A percentile compares a stretch with the other conserved stretches of the same genome.
phyloP scores from a whole-genome alignment of 2,113 vertebrate species.

The Phylloscopus trochiloides region DNA sequence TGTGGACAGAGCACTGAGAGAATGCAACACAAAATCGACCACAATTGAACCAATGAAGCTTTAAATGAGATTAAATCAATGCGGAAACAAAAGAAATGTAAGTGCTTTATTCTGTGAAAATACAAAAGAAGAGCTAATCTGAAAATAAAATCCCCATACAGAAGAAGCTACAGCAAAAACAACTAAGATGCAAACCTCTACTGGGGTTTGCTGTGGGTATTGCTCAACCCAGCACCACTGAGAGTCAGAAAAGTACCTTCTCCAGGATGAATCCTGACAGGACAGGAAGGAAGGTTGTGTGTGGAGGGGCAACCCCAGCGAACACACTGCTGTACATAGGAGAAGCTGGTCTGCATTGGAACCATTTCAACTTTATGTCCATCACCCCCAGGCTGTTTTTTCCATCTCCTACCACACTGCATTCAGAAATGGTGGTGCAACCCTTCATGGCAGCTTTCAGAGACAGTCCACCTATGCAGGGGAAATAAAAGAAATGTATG shows the following conservation, averaged over 20 bases:
- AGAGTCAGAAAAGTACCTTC: slow-evolving; percentile 18
- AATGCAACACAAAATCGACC: neutral
- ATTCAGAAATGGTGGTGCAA: slow-evolving; percentile 41
- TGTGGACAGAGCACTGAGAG: neutral
- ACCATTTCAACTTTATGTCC: slow-evolving; percentile 6
- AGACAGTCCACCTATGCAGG: neutral
- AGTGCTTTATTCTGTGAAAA: slow-evolving; percentile 22
- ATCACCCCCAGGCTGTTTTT: neutral
- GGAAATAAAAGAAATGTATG: neutral
- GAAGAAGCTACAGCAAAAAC: neutral
- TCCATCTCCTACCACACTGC: neutral
- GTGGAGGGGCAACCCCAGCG: neutral
- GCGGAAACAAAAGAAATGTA: neutral
- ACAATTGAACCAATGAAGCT: neutral
- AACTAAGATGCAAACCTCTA: neutral
- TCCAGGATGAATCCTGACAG: neutral
- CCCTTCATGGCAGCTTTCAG: slow-evolving; percentile 52
- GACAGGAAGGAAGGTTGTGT: neutral
- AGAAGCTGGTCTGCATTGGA: neutral
- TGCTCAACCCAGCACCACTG: neutral
- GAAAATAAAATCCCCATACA: neutral
- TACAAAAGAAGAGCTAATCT: neutral
- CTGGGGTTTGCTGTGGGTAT: neutral
- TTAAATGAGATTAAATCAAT: neutral
- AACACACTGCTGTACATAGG: accelerated